Base-by-base conservation (phyloP, 2,888 invertebrate species). In the Tolmerus cingulatus region DNA sequence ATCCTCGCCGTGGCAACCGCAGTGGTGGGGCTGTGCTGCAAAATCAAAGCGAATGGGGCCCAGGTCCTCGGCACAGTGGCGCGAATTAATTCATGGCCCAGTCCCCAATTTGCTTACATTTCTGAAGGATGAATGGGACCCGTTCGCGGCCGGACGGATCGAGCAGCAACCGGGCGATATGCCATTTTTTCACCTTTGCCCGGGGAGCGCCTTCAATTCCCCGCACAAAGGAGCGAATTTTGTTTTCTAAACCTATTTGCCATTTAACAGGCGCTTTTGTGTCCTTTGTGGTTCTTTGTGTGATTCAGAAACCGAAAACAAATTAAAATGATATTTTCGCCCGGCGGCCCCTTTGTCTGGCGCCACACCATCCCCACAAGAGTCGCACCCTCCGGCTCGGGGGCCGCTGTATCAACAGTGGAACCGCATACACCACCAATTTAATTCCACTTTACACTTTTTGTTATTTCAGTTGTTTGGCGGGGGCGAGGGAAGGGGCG, bases 251-350 rank as follows among this genome's bases (percentile, higher is more conserved):
- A 81, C 81, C 81, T 81, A 81, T 81, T 81, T 81, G 81, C 30
- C 81, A 81, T 81, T 81, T 81, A 81, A 46, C 81, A 51, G 51
- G 46, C 51, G 81, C 81, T 55, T 81, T 81, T 81, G 81, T 81
- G 81, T 81, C 81, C 81, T 81, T 81, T 81, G 81, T 81, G 55
- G 81, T 46, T 81, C 81, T 81, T 81, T 81, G 81, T 81, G 51
- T 81, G 81, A 81, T 81, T 81, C 81, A 55, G 51, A 81, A 81
- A 66, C 43, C 66, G 40, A 85, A 85, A 85, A 85, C 74, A 85
- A 85, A 85, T 85, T 85, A 85, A 85, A 85, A 85, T 85, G 85
- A 85, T 85, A 85, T 85, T 85, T 85, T 85, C 85, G 30, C 27
- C 74, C 43, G 74, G 66, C 78, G 30, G 51, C 40, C 81, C 81